Evolutionary conservation across 2,113 vertebrate genomes (phyloP).

Genomic region (Bujurquina vittata): DNA sequence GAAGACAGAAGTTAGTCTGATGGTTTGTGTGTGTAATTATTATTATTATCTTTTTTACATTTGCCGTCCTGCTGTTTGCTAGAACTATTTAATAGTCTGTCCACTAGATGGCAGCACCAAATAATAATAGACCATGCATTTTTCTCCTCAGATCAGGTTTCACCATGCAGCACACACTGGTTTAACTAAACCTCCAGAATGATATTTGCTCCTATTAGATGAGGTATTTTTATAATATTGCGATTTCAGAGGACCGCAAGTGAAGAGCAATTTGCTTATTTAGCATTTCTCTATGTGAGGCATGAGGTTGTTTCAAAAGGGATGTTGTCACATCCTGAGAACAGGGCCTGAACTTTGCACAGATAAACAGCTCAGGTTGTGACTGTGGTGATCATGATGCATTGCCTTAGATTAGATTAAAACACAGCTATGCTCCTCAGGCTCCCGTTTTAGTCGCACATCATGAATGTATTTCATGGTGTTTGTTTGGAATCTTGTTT

Average conservation of each 20-base stretch:
- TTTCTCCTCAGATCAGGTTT: not conserved
- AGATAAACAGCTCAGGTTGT: slow-evolving; percentile 14
- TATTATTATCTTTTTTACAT: not conserved
- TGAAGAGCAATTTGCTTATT: not conserved
- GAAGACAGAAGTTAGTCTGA: not conserved
- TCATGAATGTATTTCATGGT: not conserved
- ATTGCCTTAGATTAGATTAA: not conserved
- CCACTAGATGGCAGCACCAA: slow-evolving; percentile 73
- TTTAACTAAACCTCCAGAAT: not conserved
- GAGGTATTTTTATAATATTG: not conserved
- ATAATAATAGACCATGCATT: slow-evolving; percentile 14
- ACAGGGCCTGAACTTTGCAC: slow-evolving; percentile 6
- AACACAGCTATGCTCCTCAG: not conserved
- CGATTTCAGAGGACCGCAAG: not conserved
- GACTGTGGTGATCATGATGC: not conserved
- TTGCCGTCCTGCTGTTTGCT: not conserved
- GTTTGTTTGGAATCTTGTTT: not conserved
- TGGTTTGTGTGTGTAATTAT: not conserved
- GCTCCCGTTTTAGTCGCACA: not conserved
- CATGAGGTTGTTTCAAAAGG: not conserved
- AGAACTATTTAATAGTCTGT: not conserved
- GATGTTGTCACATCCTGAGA: not conserved
- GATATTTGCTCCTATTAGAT: not conserved
- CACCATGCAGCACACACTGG: not conserved
- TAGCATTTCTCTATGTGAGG: not conserved